Base-by-base conservation (phyloP, 1,140 invertebrate genomes). In the Vollenhovia emeryi region DNA sequence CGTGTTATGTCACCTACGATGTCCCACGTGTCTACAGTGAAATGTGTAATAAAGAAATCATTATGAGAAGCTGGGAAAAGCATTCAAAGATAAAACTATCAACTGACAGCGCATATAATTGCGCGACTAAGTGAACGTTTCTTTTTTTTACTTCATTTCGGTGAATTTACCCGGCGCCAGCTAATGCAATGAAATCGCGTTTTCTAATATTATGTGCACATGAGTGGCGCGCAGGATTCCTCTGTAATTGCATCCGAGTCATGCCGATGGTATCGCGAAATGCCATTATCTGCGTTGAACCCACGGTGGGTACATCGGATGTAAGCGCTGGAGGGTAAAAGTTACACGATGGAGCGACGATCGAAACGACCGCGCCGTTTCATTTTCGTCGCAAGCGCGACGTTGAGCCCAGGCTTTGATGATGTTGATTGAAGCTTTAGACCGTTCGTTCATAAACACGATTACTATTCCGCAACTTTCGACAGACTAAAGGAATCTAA, bases 351-450 rank as follows among this genome's bases (percentile, higher is more conserved):
- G 50, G 33, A 80, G 78, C 15, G 3, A 36, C 48, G 21, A 50
- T 69, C 36, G 36, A 50, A 64, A 45, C 40, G 33, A n/a, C n/a
- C 27, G 8, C 64, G 7, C 24, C 33, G 24, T 43, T 43, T n/a
- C 30, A 78, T 90, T 91, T 91, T 91, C 92, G 91, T 91, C 85
- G 87, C 85, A 87, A 85, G 84, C 85, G 85, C 89, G 74, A 85
- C 62, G 73, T 74, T 89, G 84, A 90, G 57, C 74, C 80, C 57
- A 69, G 64, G 91, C 89, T 92, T 93, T 93, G 92, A 94, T 93
- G 93, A 93, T 93, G 90, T 90, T 93, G 92, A 93, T 93, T 94
- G 91, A 89, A 92, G 84, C 92, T 93, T n/a, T 90, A 90, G 89
- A 76, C 75, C 84, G 87, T 45, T 60, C 69, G 18, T 64, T 80